Base-by-base conservation (phyloP, 2,888 invertebrate genomes). In the Ichneumoninae sp. region DNA sequence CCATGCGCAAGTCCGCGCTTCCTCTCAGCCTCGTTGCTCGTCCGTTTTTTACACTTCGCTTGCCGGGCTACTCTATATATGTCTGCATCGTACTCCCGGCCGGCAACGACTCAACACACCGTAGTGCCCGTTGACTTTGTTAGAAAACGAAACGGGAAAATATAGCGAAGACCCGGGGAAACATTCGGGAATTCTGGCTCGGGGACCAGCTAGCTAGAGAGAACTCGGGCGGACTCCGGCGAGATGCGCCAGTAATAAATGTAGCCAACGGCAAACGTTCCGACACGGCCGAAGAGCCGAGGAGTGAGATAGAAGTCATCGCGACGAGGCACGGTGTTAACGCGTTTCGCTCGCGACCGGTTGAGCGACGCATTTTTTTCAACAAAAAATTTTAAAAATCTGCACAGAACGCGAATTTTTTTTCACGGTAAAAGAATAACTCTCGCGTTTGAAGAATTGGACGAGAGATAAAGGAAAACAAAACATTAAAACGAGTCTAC, bases 221-320 rank as follows among this genome's bases (percentile, higher is more conserved):
- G 66, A 57, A 65, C 66, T 52, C 75, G 70, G 44, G 33, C 71
- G 71, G 82, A 76, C 79, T 57, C 57, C 26, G 81, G 63, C 57
- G 83, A 74, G 83, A 86, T 81, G 85, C 71, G 88, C 88, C 88
- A 88, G 87, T 86, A 86, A 86, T 87, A 87, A 88, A 86, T 87
- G 87, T 86, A 83, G 81, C 81, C 76, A 83, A 81, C 83, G 75
- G 75, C 50, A 82, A 85, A 73, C 82, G 75, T 76, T 82, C 70
- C 73, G 40, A 71, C 69, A 68, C 22, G 4, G 26, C 57, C 8
- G 36, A 36, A 69, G 47, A 71, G 63, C 44, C 66, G 71, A 44
- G 76, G 57, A 80, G 82, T 65, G 63, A 50, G 71, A 83, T 71
- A 74, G 79, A 54, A 80, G 71, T 73, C 52, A 36, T 40, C 65